Percentiles rank a stretch among this genome's conserved stretches.
Evolutionary conservation across 2,888 invertebrate genomes (phyloP).

Genomic region (Lucinisca nassula): DNA sequence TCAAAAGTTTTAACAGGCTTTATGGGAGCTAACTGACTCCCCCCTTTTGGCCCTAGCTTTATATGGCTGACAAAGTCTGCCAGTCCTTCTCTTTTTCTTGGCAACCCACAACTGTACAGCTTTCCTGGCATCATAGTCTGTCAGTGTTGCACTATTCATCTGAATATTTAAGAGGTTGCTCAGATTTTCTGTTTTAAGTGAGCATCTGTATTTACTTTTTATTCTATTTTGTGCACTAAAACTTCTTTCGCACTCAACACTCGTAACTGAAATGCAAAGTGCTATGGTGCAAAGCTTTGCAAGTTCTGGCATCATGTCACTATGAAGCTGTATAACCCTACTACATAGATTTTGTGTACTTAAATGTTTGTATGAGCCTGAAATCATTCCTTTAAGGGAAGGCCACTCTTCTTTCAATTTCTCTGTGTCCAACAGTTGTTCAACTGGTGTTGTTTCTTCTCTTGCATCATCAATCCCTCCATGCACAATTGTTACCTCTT

Average conservation of each 20-base stretch:
- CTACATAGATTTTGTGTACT: not conserved
- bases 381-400: constrained; percentile 15
- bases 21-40: no score
- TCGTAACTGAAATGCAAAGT: constrained; percentile 35
- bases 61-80: no score
- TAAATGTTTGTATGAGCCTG: constrained; percentile 1
- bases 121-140: not conserved
- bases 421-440: not conserved
- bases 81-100: constrained; percentile 37
- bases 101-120: constrained; percentile 23
- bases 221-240: constrained; percentile 45
- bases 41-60: no score
- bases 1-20: no score
- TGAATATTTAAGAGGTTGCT: constrained; percentile 21
- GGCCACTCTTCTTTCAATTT: constrained; percentile 17
- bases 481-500: not conserved
- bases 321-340: not conserved
- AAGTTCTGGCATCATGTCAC: not conserved
- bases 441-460: not conserved
- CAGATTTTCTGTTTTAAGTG: constrained; percentile 26
- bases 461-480: not conserved
- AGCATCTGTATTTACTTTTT: constrained; percentile 30
- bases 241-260: constrained; percentile 47
- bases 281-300: constrained; percentile 13
- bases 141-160: not conserved